Base-by-base conservation (phyloP, 2,797 vertebrate species). In the Acridotheres tristis region DNA sequence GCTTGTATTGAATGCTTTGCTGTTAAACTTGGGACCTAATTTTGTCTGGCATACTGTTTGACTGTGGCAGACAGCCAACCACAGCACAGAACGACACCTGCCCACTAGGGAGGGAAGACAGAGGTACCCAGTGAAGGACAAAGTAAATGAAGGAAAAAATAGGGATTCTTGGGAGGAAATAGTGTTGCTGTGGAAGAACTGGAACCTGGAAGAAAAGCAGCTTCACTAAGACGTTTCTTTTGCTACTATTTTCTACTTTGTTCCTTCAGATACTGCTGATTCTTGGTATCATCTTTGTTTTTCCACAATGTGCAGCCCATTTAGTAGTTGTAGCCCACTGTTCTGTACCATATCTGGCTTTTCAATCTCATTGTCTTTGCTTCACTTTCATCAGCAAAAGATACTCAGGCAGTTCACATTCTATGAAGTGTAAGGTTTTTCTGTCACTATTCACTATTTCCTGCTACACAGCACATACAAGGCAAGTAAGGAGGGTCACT, bases 81-180 rank as follows among this genome's bases (percentile, higher is more conserved):
- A 32, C 29, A 79, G 27, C 59, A 57, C 3, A n/a, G 40, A 66
- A 19, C 0, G 2, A n/a, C 80, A 43, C 17, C 34, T 90, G 62
- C n/a, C 59, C 29, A 7, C 13, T 53, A 66, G 65, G 34, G 48
- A 77, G 50, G 34, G 16, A 59, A 67, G 53, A 48, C n/a, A 55
- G 90, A 91, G 72, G 65, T 74, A 71, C 22, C 48, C n/a, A 67
- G 48, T 74, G 72, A 91, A 83, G 76, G 73, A 80, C 36, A 83
- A 85, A 85, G 61, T 71, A 71, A 78, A 80, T 54, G 2, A 82
- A 74, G 12, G 22, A 85, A 68, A 32, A 42, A 36, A 7, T 0
- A 78, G 50, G 27, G 10, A 20, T 36, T 86, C 12, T 47, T 61
- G 38, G 27, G 43, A 51, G 19, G 6, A 88, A 61, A 18, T 54